These are phyloP conservation scores for Bos indicus DNA, from an alignment of 2,113 vertebrate genomes.

Conservation along the genomic window DNA sequence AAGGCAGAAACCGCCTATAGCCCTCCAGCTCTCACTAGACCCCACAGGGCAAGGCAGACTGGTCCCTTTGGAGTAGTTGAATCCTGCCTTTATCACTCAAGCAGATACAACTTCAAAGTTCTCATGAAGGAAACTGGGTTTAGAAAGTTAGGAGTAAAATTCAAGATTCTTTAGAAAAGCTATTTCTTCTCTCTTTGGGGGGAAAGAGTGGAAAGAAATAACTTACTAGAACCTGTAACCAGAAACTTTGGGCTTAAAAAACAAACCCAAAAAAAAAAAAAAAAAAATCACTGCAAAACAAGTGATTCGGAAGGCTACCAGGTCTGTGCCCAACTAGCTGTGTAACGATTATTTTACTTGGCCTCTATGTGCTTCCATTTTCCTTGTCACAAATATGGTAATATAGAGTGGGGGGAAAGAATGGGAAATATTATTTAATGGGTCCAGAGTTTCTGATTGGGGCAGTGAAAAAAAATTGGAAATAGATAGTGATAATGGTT, in stretches of 20 bases:
- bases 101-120: neutral
- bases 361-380: neutral
- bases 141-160: neutral
- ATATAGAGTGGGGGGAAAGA: neutral
- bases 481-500: neutral
- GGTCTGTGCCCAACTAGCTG: neutral
- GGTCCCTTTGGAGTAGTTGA: neutral
- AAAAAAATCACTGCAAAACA: neutral
- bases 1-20: neutral
- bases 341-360: neutral
- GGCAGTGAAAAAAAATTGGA: neutral
- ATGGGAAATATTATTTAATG: neutral
- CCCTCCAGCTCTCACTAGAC: neutral
- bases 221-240: neutral
- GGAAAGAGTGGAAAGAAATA: neutral
- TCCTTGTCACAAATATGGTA: neutral
- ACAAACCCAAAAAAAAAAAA: neutral
- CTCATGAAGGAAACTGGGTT: neutral
- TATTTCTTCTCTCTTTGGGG: neutral
- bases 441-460: neutral
- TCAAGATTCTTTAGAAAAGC: neutral
- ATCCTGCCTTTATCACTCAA: neutral
- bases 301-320: neutral
- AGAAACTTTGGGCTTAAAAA: neutral
- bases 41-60: neutral